Evolutionary conservation across 2,113 vertebrate genomes (phyloP).

Genomic region (Podarcis cretensis): DNA sequence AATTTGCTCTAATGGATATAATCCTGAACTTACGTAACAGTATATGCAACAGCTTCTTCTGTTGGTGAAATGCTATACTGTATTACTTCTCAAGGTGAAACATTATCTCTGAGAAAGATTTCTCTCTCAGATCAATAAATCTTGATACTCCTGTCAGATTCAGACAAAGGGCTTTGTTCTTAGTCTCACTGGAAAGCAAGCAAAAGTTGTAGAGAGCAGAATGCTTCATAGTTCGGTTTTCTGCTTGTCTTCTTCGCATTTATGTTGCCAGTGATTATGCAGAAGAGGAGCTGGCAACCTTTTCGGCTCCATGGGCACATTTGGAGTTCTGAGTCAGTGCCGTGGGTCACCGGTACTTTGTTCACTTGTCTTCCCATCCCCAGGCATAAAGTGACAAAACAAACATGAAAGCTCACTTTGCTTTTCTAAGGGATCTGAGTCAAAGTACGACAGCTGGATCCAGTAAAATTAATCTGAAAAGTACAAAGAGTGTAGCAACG

Average conservation of each 20-base stretch:
- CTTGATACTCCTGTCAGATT: slow-evolving; percentile 12
- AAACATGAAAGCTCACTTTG: no score
- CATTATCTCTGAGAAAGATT: background rate
- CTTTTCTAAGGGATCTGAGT: no score
- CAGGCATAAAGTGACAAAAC: no score
- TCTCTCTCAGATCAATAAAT: slow-evolving; percentile 36
- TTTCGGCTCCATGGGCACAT: no score
- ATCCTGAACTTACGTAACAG: background rate
- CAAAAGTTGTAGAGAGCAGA: background rate
- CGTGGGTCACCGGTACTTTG: no score
- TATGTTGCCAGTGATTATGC: background rate
- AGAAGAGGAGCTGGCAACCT: background rate
- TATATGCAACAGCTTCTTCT: slow-evolving; percentile 14
- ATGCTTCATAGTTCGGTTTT: background rate
- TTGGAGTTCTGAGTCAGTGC: no score
- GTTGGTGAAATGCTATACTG: slow-evolving; percentile 13
- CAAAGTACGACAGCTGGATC: no score
- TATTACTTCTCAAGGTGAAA: slow-evolving; percentile 40
- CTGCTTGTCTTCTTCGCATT: background rate
- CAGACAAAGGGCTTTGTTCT: slow-evolving; percentile 18
- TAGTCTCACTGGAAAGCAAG: background rate
- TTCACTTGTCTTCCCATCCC: no score
- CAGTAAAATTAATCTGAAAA: no score
- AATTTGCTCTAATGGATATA: background rate
- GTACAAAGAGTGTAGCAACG: no score